phyloP scores from a whole-genome alignment of 2,888 invertebrate species.

The Drosophila picticornis region DNA sequence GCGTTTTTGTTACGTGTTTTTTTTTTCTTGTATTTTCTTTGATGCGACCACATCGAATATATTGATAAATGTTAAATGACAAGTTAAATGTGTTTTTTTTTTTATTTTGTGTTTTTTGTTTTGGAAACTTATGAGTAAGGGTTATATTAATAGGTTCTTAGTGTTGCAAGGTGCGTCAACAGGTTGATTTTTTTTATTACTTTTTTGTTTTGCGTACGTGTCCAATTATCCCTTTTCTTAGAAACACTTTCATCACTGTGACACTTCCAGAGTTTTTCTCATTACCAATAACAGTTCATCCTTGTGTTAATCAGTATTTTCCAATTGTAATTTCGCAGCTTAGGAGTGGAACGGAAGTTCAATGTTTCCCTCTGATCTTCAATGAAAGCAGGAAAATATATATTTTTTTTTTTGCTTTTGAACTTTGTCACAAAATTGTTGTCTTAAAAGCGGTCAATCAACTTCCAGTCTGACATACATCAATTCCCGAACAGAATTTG shows the following conservation, averaged over 20 bases:
- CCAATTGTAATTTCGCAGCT: background rate
- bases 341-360: slow-evolving; percentile 6
- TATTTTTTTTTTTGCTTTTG: background rate
- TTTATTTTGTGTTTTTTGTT: slow-evolving; percentile 2
- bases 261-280: background rate
- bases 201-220: background rate
- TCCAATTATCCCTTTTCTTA: background rate
- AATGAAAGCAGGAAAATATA: slow-evolving; percentile 7
- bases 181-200: background rate
- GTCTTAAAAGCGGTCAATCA: slow-evolving; percentile 43
- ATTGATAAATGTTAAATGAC: slow-evolving; percentile 48
- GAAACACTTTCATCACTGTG: background rate
- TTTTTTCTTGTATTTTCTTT: slow-evolving; percentile 5
- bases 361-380: slow-evolving; percentile 12
- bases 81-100: slow-evolving; percentile 29
- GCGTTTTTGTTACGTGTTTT: slow-evolving; percentile 65
- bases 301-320: background rate
- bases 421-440: slow-evolving; percentile 17
- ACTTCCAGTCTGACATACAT: slow-evolving; percentile 16
- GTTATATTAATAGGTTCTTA: background rate
- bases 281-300: background rate
- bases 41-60: slow-evolving; percentile 59
- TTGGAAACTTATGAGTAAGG: slow-evolving; percentile 23
- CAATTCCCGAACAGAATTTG: slow-evolving; percentile 33
- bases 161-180: slow-evolving; percentile 13